Percentiles rank a stretch among this genome's conserved stretches.
Conservation (phyloP, 1,140 invertebrate species). For the Euura saliciscinereae region DNA sequence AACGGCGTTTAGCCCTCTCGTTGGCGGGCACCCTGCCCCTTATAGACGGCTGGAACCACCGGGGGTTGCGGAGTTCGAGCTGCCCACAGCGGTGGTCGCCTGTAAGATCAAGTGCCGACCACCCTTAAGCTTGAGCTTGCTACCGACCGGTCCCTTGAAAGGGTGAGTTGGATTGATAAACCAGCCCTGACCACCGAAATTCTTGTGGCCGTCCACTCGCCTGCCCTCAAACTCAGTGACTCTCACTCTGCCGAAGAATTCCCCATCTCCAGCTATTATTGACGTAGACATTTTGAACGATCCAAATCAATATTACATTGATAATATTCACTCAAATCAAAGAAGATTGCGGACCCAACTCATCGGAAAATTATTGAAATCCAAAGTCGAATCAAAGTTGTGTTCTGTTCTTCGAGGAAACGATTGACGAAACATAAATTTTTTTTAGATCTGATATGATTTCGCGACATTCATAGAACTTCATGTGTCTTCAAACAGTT, state of each 20-base stretch:
- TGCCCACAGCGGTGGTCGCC: constrained; percentile 5
- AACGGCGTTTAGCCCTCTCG: constrained; percentile 4
- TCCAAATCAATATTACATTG: no score
- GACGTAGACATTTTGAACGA: no score
- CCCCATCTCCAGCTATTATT: no score
- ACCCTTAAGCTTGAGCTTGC: constrained; percentile 5
- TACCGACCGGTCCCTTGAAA: neutral
- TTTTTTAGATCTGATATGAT: no score
- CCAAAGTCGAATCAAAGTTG: no score
- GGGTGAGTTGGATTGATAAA: neutral
- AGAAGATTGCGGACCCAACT: no score
- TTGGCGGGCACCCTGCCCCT: neutral
- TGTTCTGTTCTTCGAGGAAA: no score
- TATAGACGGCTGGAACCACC: neutral
- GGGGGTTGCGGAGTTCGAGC: neutral
- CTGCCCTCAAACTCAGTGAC: neutral
- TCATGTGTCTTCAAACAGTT: no score
- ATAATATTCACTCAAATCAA: no score
- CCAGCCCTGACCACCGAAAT: constrained; percentile 6
- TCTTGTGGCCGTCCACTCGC: constrained; percentile 6
- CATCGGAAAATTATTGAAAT: no score
- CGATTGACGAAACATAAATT: no score
- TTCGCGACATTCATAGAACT: no score
- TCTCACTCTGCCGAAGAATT: neutral
- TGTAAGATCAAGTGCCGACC: constrained; percentile 6